Conservation (phyloP, 2,113 vertebrate genomes). For the Actenoides hombroni region DNA sequence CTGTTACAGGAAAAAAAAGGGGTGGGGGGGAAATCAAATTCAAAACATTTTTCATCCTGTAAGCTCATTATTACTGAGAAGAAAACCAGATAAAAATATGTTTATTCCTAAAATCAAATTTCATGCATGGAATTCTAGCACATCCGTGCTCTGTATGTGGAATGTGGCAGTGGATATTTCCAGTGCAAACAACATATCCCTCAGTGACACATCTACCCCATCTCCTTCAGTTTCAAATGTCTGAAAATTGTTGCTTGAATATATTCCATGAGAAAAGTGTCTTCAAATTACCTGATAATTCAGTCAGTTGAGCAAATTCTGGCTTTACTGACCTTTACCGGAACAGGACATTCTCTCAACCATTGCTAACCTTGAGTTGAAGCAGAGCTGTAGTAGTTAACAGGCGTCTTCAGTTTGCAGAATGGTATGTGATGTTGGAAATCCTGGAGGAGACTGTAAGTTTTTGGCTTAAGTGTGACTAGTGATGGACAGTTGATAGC, state of each 20-base stretch:
- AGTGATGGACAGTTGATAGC: neutral
- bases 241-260: neutral
- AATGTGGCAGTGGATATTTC: neutral
- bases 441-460: neutral
- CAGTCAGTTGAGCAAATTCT: neutral
- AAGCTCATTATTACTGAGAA: neutral
- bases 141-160: neutral
- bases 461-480: neutral
- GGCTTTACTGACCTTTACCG: neutral
- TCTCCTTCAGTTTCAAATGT: neutral
- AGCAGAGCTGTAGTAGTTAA: neutral
- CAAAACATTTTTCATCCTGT: neutral
- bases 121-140: neutral
- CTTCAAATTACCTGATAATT: neutral
- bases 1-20: neutral
- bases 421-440: neutral
- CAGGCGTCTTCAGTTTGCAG: neutral
- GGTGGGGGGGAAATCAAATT: neutral
- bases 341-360: neutral
- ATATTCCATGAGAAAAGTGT: neutral
- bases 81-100: neutral
- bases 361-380: no score
- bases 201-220: neutral
- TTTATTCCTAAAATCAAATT: neutral
- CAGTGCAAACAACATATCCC: neutral